Evolutionary conservation across 2,113 vertebrate species (phyloP).

Genomic region (Pantherophis guttatus): DNA sequence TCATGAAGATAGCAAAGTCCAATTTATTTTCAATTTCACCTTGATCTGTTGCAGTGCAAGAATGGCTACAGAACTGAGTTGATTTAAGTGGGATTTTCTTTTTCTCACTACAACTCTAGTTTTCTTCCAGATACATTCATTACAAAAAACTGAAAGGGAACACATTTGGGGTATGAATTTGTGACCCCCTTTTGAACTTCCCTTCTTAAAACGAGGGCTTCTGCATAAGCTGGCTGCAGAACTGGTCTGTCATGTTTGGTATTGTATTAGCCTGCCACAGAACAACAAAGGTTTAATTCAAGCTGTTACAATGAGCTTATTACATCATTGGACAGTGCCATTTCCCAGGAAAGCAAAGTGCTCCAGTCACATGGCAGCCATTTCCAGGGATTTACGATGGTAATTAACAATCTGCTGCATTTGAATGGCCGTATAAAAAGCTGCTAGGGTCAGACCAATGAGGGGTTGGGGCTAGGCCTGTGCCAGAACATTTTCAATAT

Average conservation of each 20-base stretch:
- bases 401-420: conserved; percentile 12
- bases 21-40: neutral
- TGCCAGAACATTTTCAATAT: neutral
- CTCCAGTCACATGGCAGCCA: fast-evolving
- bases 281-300: conserved; percentile 14
- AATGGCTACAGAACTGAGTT: neutral
- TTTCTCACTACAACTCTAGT: neutral
- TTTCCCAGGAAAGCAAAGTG: conserved; percentile 25
- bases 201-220: neutral
- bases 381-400: conserved; percentile 16
- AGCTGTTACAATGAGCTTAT: conserved; percentile 13
- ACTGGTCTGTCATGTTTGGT: neutral
- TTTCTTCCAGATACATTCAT: neutral
- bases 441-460: neutral
- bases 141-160: neutral
- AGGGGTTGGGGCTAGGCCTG: neutral
- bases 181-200: neutral
- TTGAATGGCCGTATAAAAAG: neutral
- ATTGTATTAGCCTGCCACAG: neutral
- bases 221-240: neutral
- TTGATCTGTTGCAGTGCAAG: neutral
- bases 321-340: neutral
- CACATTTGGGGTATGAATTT: neutral
- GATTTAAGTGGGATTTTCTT: neutral
- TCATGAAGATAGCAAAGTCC: neutral